These are phyloP conservation scores for Myodes glareolus DNA, from an alignment of 2,113 vertebrate genomes.

Conservation along the genomic window DNA sequence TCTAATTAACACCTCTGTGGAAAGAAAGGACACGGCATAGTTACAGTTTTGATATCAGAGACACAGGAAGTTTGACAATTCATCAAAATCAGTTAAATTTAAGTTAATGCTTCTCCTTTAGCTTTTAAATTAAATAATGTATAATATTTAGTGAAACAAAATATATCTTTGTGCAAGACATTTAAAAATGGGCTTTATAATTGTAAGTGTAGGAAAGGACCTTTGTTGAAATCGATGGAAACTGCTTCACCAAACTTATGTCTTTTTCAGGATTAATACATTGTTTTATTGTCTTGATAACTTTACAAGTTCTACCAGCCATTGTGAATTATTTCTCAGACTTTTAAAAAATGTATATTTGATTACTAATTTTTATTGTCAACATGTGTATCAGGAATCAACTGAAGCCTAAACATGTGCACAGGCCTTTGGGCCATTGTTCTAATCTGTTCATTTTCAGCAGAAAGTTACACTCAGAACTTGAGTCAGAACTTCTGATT, in stretches of 20 bases:
- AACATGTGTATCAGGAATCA: background rate
- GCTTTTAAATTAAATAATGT: conserved; percentile 54
- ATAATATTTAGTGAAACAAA: background rate
- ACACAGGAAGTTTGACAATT: conserved; percentile 58
- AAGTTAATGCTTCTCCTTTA: conserved; percentile 46
- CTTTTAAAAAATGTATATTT: too few relatives aligned
- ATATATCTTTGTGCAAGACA: background rate
- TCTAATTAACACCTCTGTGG: conserved; percentile 55
- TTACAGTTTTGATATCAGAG: conserved; percentile 36
- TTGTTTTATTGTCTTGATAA: background rate
- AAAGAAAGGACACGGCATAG: conserved; percentile 42
- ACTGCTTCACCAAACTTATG: background rate
- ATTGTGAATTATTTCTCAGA: background rate
- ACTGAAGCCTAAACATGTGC: background rate
- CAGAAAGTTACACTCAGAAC: background rate
- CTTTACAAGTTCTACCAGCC: background rate
- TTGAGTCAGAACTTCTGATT: background rate
- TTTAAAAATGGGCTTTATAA: background rate
- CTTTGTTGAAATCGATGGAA: background rate
- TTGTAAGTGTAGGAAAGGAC: background rate
- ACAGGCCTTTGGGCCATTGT: background rate
- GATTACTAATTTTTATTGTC: background rate
- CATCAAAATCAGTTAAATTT: conserved; percentile 56
- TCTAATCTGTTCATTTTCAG: background rate
- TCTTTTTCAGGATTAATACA: background rate